These are phyloP conservation scores for Periphyllus acericola DNA, from an alignment of 2,888 invertebrate genomes.

Conservation along the genomic window DNA sequence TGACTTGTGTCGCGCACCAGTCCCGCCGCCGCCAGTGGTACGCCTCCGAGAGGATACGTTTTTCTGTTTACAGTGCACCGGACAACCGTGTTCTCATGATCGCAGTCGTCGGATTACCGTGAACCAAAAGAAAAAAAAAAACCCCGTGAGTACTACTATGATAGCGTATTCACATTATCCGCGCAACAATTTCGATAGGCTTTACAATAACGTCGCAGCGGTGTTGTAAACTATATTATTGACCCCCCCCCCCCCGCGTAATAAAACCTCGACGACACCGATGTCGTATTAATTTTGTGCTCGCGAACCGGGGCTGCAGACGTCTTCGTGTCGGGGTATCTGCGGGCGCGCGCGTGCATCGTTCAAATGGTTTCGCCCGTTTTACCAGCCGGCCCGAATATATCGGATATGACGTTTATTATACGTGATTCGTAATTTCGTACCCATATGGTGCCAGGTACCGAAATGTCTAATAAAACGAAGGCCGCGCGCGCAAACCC, in stretches of 20 bases:
- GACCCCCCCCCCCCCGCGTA: neutral
- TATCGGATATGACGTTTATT: neutral
- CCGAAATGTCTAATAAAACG: slow-evolving; percentile 13
- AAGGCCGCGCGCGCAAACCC: neutral
- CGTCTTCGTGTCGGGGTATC: neutral
- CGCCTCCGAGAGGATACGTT: neutral
- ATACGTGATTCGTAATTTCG: neutral
- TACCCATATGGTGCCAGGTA: slow-evolving; percentile 45
- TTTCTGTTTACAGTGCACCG: no score
- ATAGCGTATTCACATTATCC: no score
- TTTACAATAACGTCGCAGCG: neutral
- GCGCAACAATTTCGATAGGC: no score
- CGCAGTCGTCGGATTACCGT: neutral
- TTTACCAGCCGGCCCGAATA: neutral
- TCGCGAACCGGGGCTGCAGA: neutral
- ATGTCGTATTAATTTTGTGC: neutral
- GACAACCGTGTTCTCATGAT: no score
- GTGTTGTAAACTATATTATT: no score
- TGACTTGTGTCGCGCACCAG: neutral
- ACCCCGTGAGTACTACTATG: neutral
- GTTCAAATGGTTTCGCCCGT: neutral
- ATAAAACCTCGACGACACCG: neutral
- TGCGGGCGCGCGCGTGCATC: no score
- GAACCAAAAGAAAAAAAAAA: no score
- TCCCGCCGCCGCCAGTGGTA: neutral